phyloP scores from a whole-genome alignment of 1,140 invertebrate genomes.

The Glomeris maerens region DNA sequence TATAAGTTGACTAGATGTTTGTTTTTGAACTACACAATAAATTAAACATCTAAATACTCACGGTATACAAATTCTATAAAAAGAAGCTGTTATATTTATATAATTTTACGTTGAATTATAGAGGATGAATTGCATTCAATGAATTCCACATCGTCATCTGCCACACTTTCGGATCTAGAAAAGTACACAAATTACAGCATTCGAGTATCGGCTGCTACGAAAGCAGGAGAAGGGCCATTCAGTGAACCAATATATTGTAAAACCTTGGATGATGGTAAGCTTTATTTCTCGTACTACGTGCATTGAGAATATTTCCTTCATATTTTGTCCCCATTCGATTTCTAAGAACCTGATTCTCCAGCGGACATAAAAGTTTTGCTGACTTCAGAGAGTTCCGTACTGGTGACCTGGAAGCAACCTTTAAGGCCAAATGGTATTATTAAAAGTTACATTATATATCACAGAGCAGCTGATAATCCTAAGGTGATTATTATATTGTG shows the following conservation, averaged over 20 bases:
- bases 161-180: conserved; percentile 28
- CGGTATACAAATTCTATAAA: no score
- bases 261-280: conserved; percentile 76
- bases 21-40: no score
- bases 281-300: not conserved
- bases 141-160: conserved; percentile 20
- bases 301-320: not conserved
- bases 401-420: conserved; percentile 66
- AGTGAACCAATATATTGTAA: conserved; percentile 69
- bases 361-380: conserved; percentile 65
- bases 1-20: no score
- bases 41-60: no score
- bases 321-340: conserved; percentile 14
- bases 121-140: not conserved
- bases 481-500: not conserved
- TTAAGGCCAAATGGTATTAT: conserved; percentile 59
- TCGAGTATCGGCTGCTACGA: conserved; percentile 70
- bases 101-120: not conserved
- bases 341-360: conserved; percentile 57
- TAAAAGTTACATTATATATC: conserved; percentile 60
- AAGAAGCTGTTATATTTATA: no score
- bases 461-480: conserved; percentile 1
- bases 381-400: conserved; percentile 51
- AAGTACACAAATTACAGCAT: conserved; percentile 88
- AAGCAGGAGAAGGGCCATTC: conserved; percentile 73